These are phyloP conservation scores for Pemphredon lugubris DNA, from an alignment of 2,888 invertebrate genomes.

Conservation along the genomic window DNA sequence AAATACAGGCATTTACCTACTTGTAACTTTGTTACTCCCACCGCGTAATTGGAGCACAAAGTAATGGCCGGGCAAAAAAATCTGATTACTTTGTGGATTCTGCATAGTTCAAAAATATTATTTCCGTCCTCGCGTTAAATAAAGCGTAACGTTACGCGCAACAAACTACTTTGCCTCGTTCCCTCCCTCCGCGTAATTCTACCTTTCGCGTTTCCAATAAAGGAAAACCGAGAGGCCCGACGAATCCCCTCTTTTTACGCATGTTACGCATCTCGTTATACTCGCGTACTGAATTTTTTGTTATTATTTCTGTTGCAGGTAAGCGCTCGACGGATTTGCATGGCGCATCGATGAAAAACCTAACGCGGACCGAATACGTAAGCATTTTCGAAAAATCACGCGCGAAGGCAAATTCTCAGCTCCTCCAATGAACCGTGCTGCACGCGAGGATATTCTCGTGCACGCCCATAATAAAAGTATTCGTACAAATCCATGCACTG, in stretches of 20 bases:
- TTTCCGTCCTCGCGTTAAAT: not conserved
- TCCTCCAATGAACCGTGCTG: too few relatives aligned
- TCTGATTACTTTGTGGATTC: constrained; percentile 16
- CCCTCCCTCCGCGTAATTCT: too few relatives aligned
- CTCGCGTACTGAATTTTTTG: not conserved
- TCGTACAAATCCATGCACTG: constrained; percentile 4
- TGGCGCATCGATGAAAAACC: not conserved
- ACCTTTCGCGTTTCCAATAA: too few relatives aligned
- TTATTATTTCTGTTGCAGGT: constrained; percentile 42
- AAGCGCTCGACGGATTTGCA: constrained; percentile 17
- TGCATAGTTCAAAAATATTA: not conserved
- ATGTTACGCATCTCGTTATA: too few relatives aligned
- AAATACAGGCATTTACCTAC: constrained; percentile 33
- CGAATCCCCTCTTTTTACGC: too few relatives aligned
- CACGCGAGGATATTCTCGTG: constrained; percentile 5
- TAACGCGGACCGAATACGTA: constrained; percentile 11
- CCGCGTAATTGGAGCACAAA: constrained; percentile 8
- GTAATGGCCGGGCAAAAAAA: constrained; percentile 18
- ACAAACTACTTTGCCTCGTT: too few relatives aligned
- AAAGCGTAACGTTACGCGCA: not conserved
- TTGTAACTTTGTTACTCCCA: constrained; percentile 18
- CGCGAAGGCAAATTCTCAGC: too few relatives aligned
- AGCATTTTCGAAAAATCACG: constrained; percentile 17
- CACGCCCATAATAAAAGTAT: constrained; percentile 1
- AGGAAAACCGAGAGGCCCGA: too few relatives aligned